Base-by-base conservation (phyloP, 2,888 invertebrate species). In the Anagyrus pseudococci region DNA sequence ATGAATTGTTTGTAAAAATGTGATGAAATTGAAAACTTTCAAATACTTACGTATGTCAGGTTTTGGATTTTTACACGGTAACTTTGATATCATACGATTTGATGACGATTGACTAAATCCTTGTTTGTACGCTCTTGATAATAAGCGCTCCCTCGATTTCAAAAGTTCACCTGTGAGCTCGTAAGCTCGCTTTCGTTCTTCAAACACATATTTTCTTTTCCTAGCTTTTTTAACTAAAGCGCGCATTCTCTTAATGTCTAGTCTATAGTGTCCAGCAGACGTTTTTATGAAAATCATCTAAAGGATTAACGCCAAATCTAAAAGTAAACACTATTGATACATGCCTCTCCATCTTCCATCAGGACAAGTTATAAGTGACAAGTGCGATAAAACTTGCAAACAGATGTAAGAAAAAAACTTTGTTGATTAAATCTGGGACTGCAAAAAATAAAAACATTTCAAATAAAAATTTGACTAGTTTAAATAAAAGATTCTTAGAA, bases 341-440 rank as follows among this genome's bases (percentile, higher is more conserved):
- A n/a, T n/a, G n/a, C n/a, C n/a, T n/a, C n/a, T n/a, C n/a, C n/a
- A n/a, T n/a, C 87, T 85, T 52, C 86, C 87, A 67, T 86, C 84
- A 58, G 87, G 85, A 72, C 85, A 76, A 33, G 84, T 83, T 52
- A 86, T 84, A 72, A 93, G 85, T 62, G 88, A 87, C 82, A 90
- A 88, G 59, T 88, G 86, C 13, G 92, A 90, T 63, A 97, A 81
- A 33, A 96, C 89, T 84, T 94, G 87, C 62, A 91, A 88, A 80
- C 94, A 93, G 76, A 94, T 89, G 78, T 93, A 94, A 41, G 86
- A 86, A 2, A 95, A 87, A 80, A 94, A 96, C 73, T 89, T 89
- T 17, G 90, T 90, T 0, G 96, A 94, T 78, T 93, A 91, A 46
- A 94, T 90, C 82, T 92, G 91, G 65, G 89, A 84, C 95, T 95